phyloP scores from a whole-genome alignment of 2,888 invertebrate genomes.

The Athalia rosae region DNA sequence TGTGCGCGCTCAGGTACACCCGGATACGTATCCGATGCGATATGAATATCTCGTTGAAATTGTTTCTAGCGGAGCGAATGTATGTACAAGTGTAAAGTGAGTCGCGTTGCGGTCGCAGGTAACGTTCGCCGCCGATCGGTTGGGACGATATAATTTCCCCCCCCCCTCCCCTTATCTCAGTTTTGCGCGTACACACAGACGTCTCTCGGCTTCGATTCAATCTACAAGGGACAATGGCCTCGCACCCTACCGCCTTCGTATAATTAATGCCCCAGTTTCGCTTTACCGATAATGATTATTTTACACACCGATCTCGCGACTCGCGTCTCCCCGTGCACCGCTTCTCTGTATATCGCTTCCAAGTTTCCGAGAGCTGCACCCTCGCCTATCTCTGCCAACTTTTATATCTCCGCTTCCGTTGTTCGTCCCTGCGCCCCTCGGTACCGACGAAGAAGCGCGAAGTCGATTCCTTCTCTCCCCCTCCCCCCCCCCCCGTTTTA shows the following conservation, averaged over 20 bases:
- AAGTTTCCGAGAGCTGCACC: conserved; percentile 17
- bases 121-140: conserved; percentile 42
- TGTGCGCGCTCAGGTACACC: too few species aligned
- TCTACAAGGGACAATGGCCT: conserved; percentile 55
- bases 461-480: too few species aligned
- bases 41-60: conserved; percentile 5
- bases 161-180: conserved; percentile 29
- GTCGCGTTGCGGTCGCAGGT: too few species aligned
- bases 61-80: background rate
- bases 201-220: conserved; percentile 53
- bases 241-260: conserved; percentile 10
- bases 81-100: too few species aligned
- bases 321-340: background rate
- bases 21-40: background rate
- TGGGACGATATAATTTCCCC: conserved; percentile 40
- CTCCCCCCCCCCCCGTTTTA: too few species aligned
- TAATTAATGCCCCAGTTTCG: conserved; percentile 54
- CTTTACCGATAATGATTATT: conserved; percentile 58
- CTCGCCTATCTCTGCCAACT: background rate
- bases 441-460: too few species aligned
- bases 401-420: too few species aligned
- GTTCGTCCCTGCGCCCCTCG: too few species aligned
- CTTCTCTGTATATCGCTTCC: background rate
- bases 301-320: conserved; percentile 2
- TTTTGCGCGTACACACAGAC: background rate